Percentiles rank a stretch among this genome's conserved stretches.
phyloP scores from a whole-genome alignment of 2,113 vertebrate genomes.

The Maccullochella peelii region DNA sequence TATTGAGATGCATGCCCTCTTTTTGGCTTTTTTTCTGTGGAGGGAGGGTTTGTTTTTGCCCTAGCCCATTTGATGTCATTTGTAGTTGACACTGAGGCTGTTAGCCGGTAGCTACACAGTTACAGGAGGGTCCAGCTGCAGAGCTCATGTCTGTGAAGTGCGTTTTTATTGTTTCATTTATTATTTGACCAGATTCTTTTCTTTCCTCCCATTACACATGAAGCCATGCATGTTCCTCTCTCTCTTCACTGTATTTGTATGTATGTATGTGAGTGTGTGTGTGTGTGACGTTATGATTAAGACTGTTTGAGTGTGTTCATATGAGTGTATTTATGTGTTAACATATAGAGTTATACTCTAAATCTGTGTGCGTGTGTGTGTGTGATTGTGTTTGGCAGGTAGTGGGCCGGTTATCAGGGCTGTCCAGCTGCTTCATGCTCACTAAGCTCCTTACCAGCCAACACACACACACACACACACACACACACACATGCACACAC shows the following conservation, averaged over 20 bases:
- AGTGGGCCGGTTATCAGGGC: conserved; percentile 53
- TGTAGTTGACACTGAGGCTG: too few species aligned
- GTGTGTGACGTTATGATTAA: not conserved
- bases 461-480: conserved; percentile 10
- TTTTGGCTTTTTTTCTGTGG: too few species aligned
- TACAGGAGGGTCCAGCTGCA: too few species aligned
- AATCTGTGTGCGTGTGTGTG: conserved; percentile 9
- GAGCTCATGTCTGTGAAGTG: too few species aligned
- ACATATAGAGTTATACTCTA: not conserved
- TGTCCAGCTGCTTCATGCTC: conserved; percentile 65
- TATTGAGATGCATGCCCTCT: too few species aligned
- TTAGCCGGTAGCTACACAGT: too few species aligned
- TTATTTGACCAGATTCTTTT: too few species aligned
- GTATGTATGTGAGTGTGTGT: not conserved
- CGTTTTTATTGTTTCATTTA: too few species aligned
- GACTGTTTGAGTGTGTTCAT: not conserved
- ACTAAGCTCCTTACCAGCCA: conserved; percentile 62
- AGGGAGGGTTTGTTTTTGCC: too few species aligned
- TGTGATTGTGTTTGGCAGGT: conserved; percentile 42
- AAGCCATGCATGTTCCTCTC: not conserved
- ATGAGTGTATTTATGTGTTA: not conserved
- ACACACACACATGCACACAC: conserved; percentile 27
- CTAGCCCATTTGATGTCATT: too few species aligned
- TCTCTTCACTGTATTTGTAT: not conserved
- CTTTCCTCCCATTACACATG: not conserved